phyloP scores from a whole-genome alignment of 2,797 vertebrate species.

The Pseudopleuronectes americanus region DNA sequence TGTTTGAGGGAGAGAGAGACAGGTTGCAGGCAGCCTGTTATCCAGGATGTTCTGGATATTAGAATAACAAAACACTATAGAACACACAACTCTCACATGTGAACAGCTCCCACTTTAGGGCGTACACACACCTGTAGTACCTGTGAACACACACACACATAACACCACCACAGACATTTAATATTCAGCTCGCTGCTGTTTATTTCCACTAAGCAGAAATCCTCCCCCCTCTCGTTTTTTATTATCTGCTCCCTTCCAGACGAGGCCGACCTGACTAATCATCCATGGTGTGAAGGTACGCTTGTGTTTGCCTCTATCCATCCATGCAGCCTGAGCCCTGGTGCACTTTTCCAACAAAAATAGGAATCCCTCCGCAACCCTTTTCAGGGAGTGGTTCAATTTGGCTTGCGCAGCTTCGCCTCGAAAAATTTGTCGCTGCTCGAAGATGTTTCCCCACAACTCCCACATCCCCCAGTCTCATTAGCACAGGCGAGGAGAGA shows the following conservation, averaged over 20 bases:
- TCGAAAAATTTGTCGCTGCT: slow-evolving; percentile 45
- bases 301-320: slow-evolving; percentile 39
- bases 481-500: slow-evolving; percentile 51
- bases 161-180: slow-evolving; percentile 28
- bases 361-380: slow-evolving; percentile 41
- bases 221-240: slow-evolving; percentile 27
- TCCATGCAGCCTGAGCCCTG: slow-evolving; percentile 22
- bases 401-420: slow-evolving; percentile 32
- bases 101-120: slow-evolving; percentile 1
- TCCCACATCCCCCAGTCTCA: slow-evolving; percentile 50
- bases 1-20: slow-evolving; percentile 10
- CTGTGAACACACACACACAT: slow-evolving; percentile 1
- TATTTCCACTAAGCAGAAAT: slow-evolving; percentile 40
- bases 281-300: slow-evolving; percentile 70
- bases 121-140: slow-evolving; percentile 19
- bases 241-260: slow-evolving; percentile 71
- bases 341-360: slow-evolving; percentile 33
- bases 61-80: slow-evolving; percentile 44
- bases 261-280: slow-evolving; percentile 67
- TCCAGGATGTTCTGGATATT: slow-evolving; percentile 20
- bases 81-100: slow-evolving; percentile 24
- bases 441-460: slow-evolving; percentile 4
- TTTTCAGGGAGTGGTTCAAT: slow-evolving; percentile 52
- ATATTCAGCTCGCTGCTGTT: slow-evolving; percentile 44
- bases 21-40: slow-evolving; percentile 35